Conservation (phyloP, 2,113 vertebrate genomes). For the Recurvirostra avosetta region DNA sequence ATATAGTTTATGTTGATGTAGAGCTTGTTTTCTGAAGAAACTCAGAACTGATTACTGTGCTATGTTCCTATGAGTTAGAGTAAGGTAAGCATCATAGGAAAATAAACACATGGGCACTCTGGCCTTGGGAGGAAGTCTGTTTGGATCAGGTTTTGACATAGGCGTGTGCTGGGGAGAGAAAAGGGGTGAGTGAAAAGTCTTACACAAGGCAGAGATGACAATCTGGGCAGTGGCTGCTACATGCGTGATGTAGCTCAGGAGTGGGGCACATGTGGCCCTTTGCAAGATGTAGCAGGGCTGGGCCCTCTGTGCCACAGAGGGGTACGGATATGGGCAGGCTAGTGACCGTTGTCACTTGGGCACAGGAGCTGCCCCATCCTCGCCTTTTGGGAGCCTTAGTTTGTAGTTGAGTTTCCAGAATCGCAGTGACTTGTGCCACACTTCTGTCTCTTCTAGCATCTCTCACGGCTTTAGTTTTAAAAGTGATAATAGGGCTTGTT, state of each 20-base stretch:
- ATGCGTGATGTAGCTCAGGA: fast-evolving
- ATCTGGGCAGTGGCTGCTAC: not conserved
- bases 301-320: fast-evolving
- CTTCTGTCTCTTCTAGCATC: not conserved
- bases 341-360: fast-evolving
- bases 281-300: not conserved
- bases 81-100: not conserved
- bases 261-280: fast-evolving
- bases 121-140: not conserved
- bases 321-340: fast-evolving
- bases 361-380: no score
- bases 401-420: not conserved
- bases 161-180: not conserved
- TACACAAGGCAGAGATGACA: fast-evolving
- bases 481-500: not conserved
- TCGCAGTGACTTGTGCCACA: not conserved
- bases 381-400: not conserved
- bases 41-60: not conserved
- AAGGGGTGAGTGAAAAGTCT: not conserved
- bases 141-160: not conserved
- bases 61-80: not conserved
- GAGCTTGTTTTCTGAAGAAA: not conserved
- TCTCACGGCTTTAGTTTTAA: not conserved
- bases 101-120: not conserved
- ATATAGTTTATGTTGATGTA: fast-evolving